Base-by-base conservation (phyloP, 2,888 invertebrate genomes). In the Sturmia bella region DNA sequence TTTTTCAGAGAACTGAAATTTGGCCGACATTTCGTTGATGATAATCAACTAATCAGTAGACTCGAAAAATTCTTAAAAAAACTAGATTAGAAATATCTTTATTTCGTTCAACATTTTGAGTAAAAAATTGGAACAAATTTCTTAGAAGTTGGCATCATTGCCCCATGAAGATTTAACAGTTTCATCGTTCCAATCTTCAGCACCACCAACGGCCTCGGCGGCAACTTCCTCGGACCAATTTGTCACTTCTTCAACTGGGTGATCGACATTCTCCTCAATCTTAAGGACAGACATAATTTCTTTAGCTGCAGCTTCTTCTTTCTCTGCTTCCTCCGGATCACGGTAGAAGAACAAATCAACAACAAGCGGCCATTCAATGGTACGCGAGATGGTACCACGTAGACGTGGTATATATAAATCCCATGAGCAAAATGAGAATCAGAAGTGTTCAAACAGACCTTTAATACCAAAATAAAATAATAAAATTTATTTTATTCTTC, bases 341-440 rank as follows among this genome's bases (percentile, higher is more conserved):
- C 99, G 96, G 93, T 98, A 99, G 96, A 99, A 99, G 96, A 98
- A 99, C 89, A 99, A 93, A 92, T 99, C 99, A 0, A 99, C 99
- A 86, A 99, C 99, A 57, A 99, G 97, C 83, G 98, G 97, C 98
- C 99, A 99, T 85, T 97, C 97, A 84, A 94, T 94, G 88, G 97
- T 97, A 81, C 99, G 95, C 13, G 96, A 94, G 87, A 99, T 97
- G 70, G 95, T 95, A 48, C 99, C 99, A 69, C 99, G 95, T 72
- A 99, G 94, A 86, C 99, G 95, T n/a, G n/a, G n/a, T n/a, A n/a
- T n/a, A n/a, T n/a, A n/a, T n/a, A n/a, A n/a, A n/a, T n/a, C n/a
- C n/a, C n/a, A n/a, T n/a, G n/a, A n/a, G n/a, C n/a, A n/a, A n/a
- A n/a, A n/a, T n/a, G n/a, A n/a, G n/a, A n/a, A n/a, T n/a, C n/a